Evolutionary conservation across 1,140 invertebrate genomes (phyloP).

Genomic region (Lordiphosa collinella): DNA sequence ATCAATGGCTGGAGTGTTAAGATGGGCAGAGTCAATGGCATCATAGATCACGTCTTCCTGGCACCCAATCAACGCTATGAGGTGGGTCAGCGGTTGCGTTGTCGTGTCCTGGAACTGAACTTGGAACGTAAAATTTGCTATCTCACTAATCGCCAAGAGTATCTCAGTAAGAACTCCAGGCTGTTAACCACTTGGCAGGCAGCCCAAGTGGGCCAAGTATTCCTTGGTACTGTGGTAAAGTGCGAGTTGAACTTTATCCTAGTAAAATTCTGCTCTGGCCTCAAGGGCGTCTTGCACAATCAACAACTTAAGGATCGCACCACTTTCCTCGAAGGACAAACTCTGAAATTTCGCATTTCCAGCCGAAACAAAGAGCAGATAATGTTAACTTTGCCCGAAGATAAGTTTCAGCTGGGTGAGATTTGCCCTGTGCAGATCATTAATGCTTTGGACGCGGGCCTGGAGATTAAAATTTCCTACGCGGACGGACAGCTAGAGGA

Average conservation of each 20-base stretch:
- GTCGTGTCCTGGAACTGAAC: constrained; percentile 81
- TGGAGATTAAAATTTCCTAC: constrained; percentile 70
- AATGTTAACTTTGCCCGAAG: constrained; percentile 53
- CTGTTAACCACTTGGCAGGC: constrained; percentile 80
- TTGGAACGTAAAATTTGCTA: constrained; percentile 73
- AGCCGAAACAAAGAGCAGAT: constrained; percentile 50
- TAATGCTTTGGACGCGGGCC: constrained; percentile 62
- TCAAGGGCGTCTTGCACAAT: constrained; percentile 82
- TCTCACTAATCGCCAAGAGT: constrained; percentile 81
- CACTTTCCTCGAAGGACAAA: constrained; percentile 83
- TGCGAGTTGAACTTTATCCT: constrained; percentile 80
- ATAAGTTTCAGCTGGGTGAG: constrained; percentile 66
- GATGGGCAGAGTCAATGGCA: constrained; percentile 61
- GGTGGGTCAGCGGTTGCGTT: constrained; percentile 47
- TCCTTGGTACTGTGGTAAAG: constrained; percentile 82
- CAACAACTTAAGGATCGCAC: constrained; percentile 80
- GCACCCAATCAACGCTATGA: constrained; percentile 44
- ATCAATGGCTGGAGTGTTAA: constrained; percentile 72
- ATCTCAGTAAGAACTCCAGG: constrained; percentile 81
- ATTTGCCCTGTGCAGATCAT: constrained; percentile 67
- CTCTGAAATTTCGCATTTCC: constrained; percentile 72
- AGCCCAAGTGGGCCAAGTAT: constrained; percentile 80
- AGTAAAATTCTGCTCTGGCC: constrained; percentile 83
- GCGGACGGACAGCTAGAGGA: constrained; percentile 46
- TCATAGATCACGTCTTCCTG: constrained; percentile 63